Percentiles rank a stretch among this genome's conserved stretches.
These are phyloP conservation scores for Porites rus DNA, from an alignment of 92 coral and sea anemone species.

Conservation along the genomic window DNA sequence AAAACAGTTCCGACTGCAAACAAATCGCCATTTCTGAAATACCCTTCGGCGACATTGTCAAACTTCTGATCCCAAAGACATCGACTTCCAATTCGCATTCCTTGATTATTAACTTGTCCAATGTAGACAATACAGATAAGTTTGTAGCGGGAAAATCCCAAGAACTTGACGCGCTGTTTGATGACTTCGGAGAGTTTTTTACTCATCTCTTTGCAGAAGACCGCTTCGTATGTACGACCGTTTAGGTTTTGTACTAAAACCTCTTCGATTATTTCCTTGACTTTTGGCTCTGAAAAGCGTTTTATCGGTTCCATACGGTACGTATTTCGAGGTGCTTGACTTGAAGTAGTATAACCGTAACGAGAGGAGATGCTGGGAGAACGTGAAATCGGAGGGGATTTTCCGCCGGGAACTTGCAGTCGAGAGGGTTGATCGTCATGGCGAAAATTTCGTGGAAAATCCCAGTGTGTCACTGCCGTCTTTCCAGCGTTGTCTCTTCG, in stretches of 20 bases:
- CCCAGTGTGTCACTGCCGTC: conserved; percentile 85
- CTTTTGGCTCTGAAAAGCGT: conserved; percentile 74
- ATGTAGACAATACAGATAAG: conserved; percentile 86
- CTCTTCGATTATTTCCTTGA: conserved; percentile 83
- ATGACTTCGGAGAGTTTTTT: conserved; percentile 83
- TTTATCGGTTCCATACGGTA: conserved; percentile 74
- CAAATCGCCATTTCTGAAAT: conserved; percentile 79
- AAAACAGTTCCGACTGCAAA: conserved; percentile 94
- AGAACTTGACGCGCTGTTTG: conserved; percentile 84
- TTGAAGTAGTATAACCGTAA: conserved; percentile 30
- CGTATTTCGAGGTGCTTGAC: conserved; percentile 61
- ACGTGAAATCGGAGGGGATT: conserved; percentile 63
- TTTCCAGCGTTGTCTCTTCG: conserved; percentile 86
- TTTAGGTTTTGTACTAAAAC: conserved; percentile 69
- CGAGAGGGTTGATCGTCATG: conserved; percentile 48
- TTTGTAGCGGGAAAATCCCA: conserved; percentile 87
- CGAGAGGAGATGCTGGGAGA: conserved; percentile 74
- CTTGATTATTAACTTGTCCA: conserved; percentile 82
- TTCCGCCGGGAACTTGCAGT: conserved; percentile 32
- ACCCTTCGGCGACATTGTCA: conserved; percentile 90
- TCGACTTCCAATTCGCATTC: conserved; percentile 89
- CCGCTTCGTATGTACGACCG: conserved; percentile 72
- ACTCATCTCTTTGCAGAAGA: conserved; percentile 83
- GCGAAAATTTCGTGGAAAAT: conserved; percentile 72
- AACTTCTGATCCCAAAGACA: conserved; percentile 90